Evolutionary conservation across 2,797 vertebrate genomes (phyloP).

Genomic region (Xenentodon cancila): DNA sequence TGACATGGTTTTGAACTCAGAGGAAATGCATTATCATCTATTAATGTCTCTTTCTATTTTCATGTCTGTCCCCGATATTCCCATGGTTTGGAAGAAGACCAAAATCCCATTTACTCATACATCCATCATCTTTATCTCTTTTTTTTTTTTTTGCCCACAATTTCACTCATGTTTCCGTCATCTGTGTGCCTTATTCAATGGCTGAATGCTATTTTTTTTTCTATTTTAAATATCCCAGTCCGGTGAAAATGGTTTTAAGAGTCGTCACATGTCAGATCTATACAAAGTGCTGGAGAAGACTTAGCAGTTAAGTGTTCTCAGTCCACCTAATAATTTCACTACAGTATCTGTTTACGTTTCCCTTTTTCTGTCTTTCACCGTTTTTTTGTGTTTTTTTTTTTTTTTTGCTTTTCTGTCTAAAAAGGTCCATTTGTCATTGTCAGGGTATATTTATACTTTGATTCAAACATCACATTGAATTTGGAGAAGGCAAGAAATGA

Average conservation of each 20-base stretch:
- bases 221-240: not conserved
- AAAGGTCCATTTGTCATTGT: too few relatives aligned
- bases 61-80: conserved; percentile 62
- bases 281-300: not conserved
- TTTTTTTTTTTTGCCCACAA: not conserved
- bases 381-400: too few relatives aligned
- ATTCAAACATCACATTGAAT: too few relatives aligned
- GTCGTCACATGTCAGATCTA: not conserved
- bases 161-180: conserved; percentile 23
- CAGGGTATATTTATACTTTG: too few relatives aligned
- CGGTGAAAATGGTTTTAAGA: not conserved
- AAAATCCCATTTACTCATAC: conserved; percentile 67
- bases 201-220: conserved; percentile 23
- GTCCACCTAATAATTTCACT: too few relatives aligned
- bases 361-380: too few relatives aligned
- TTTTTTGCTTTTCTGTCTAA: too few relatives aligned
- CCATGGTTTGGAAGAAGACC: conserved; percentile 51
- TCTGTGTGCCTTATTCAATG: conserved; percentile 32
- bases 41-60: conserved; percentile 55
- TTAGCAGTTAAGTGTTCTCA: not conserved
- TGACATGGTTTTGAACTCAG: conserved; percentile 52
- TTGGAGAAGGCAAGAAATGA: too few relatives aligned
- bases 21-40: conserved; percentile 48
- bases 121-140: conserved; percentile 22
- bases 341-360: too few relatives aligned